A percentile compares a stretch with the other conserved stretches of the same genome.
Evolutionary conservation across 92 coral and sea anemone genomes (phyloP).

Genomic region (Palythoa grandiflora): DNA sequence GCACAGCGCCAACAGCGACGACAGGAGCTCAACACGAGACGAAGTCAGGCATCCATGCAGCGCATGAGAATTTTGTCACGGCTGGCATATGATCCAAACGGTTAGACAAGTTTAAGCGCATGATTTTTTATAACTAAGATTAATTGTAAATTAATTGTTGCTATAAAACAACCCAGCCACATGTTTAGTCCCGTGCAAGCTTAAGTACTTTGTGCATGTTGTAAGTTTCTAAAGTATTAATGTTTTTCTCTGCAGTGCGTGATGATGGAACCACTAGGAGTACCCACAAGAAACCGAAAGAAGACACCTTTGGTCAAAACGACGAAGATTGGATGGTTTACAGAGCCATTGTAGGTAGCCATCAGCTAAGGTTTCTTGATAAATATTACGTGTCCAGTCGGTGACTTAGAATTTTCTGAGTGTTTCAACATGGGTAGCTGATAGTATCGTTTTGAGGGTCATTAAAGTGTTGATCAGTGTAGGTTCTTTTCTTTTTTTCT

Average conservation of each 20-base stretch:
- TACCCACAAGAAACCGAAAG: constrained; percentile 94
- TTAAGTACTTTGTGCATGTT: neutral
- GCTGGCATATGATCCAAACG: constrained; percentile 97
- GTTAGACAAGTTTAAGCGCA: constrained; percentile 51
- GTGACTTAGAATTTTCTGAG: neutral
- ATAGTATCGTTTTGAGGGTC: too few relatives aligned
- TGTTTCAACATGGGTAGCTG: neutral
- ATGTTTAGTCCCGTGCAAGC: neutral
- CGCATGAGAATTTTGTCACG: constrained; percentile 94
- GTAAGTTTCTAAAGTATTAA: neutral
- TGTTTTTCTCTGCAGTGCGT: constrained; percentile 67
- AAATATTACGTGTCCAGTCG: neutral
- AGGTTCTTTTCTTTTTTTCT: too few relatives aligned
- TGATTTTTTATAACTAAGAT: neutral
- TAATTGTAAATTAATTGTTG: neutral
- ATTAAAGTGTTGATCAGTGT: too few relatives aligned
- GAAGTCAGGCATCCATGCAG: constrained; percentile 97
- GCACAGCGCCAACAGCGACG: constrained; percentile 92
- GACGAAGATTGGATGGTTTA: constrained; percentile 99
- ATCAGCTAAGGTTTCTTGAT: neutral
- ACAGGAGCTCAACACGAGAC: constrained; percentile 90
- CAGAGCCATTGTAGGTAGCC: constrained; percentile 88
- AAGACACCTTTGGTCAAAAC: constrained; percentile 97
- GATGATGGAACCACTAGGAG: constrained; percentile 97
- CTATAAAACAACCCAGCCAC: neutral